Conservation (phyloP, 1,140 invertebrate genomes). For the Leptinotarsa texana region DNA sequence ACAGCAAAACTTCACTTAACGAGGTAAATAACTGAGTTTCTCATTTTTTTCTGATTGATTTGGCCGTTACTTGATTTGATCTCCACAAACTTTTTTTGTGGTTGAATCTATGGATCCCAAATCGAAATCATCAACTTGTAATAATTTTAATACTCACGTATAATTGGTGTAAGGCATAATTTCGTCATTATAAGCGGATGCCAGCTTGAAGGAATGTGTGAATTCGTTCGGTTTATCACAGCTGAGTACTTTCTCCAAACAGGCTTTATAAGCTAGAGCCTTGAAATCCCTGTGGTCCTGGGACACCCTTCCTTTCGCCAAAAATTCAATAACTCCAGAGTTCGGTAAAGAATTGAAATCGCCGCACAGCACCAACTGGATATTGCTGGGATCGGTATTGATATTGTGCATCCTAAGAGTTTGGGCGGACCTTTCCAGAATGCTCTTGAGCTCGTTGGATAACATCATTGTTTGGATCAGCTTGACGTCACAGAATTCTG, state of each 20-base stretch:
- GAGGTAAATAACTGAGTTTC: no score
- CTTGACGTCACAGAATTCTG: conserved; percentile 99
- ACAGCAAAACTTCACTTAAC: no score
- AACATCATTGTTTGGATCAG: conserved; percentile 99
- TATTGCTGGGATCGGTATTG: conserved; percentile 71
- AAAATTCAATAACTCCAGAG: conserved; percentile 96
- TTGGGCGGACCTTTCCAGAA: conserved; percentile 78
- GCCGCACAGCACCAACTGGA: conserved; percentile 94
- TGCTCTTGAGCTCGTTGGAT: conserved; percentile 85
- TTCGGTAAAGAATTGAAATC: conserved; percentile 99
- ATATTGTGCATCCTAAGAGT: conserved; percentile 57
- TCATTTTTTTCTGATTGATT: no score
- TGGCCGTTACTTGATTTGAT: no score
- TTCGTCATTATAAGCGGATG: conserved; percentile 91
- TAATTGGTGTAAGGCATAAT: conserved; percentile 99
- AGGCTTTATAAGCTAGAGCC: conserved; percentile 90
- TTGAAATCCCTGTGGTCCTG: conserved; percentile 96
- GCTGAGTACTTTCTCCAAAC: conserved; percentile 85
- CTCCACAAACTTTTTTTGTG: no score
- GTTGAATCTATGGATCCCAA: no score
- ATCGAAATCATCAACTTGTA: no score
- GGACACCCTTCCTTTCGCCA: conserved; percentile 85
- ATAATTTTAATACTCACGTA: conserved; percentile 73
- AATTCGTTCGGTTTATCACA: conserved; percentile 85
- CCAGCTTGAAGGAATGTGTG: conserved; percentile 93